Evolutionary conservation across 2,888 invertebrate species (phyloP), one percentile per base, ranked within the genome.

Genomic region (Athetis lepigone): DNA sequence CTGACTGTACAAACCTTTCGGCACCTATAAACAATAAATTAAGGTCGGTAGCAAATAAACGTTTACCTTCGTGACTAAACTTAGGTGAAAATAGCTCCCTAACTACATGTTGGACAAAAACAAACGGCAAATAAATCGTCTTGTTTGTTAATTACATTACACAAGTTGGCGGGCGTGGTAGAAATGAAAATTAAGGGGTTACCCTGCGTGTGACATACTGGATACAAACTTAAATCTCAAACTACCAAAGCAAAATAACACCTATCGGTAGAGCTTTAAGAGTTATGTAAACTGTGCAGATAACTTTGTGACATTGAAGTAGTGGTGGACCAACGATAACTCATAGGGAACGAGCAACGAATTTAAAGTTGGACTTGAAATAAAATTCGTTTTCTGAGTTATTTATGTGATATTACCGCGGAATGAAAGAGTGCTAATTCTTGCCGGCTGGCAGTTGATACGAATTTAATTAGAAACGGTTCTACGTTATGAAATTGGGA

Each of bases 61-160:
- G 55, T 67, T 77, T 56, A 59, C 58, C 47, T 51, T 50, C 55
- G 66, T 59, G 73, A 76, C 47, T 36, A 19, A 63, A 54, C 49
- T 57, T 49, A 52, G 57, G 58, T 67, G 77, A 59, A 68, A 75
- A 75, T 77, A 75, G 56, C n/a, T 45, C 58, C 23, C 58, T 71
- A 72, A 76, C 76, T 56, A 73, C 55, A 66, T 56, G 77, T 59
- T 64, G 16, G 39, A 52, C 54, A 60, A 64, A 62, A 78, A 76
- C 57, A 70, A 63, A 52, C 36, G 66, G 51, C 51, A 60, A 76
- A 77, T 77, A 79, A 77, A 77, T 77, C 77, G 74, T 65, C 62
- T 40, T 71, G 77, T 70, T 79, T 79, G 77, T 79, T 77, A 79
- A 77, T 77, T 79, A 77, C 64, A 59, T 77, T 59, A 78, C 66